Evolutionary conservation across 2,113 vertebrate genomes (phyloP).

Genomic region (Prinia subflava): DNA sequence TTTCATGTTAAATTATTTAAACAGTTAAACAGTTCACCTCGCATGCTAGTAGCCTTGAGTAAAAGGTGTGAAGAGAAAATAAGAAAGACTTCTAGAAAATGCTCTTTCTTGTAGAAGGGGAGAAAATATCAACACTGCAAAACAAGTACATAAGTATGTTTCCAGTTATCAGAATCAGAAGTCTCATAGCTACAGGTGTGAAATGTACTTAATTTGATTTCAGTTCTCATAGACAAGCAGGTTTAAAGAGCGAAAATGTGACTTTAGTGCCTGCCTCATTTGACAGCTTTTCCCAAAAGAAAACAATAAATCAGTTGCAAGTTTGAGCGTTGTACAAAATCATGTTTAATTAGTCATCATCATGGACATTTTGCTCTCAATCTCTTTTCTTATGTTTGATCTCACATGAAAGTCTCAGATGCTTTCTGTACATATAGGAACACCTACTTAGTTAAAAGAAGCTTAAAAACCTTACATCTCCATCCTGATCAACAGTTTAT

Average conservation of each 20-base stretch:
- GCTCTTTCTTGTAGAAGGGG: rapidly evolving
- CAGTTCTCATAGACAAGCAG: neutral
- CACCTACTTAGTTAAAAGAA: neutral
- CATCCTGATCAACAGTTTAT: neutral
- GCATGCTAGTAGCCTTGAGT: neutral
- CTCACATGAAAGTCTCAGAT: neutral
- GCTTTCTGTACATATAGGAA: neutral
- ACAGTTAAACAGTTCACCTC: neutral
- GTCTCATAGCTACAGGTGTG: neutral
- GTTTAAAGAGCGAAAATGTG: neutral
- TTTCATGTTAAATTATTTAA: neutral
- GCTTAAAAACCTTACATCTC: neutral
- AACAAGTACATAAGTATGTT: neutral
- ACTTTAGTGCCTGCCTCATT: neutral
- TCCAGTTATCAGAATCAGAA: neutral
- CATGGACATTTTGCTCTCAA: neutral
- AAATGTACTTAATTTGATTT: neutral
- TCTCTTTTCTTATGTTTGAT: neutral
- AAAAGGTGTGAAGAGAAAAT: neutral
- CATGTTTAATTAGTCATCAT: neutral
- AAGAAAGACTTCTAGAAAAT: neutral
- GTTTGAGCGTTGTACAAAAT: neutral
- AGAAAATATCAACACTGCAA: rapidly evolving
- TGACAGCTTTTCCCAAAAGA: neutral
- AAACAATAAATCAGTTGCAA: neutral